phyloP scores from a whole-genome alignment of 2,113 vertebrate species.

The Marmota monax region DNA sequence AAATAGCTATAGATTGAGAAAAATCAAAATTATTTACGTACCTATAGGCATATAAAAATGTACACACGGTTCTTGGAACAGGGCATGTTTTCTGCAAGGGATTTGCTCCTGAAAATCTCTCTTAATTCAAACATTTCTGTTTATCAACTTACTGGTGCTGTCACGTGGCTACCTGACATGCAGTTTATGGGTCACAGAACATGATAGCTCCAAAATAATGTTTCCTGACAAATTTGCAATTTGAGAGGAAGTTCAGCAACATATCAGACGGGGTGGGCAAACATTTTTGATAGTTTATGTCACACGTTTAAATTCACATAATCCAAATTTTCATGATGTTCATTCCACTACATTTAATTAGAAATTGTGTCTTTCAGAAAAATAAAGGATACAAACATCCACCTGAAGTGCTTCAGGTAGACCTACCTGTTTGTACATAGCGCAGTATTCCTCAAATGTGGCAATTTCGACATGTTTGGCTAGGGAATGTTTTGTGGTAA shows the following conservation, averaged over 20 bases:
- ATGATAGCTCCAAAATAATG: neutral
- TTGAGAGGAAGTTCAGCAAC: neutral
- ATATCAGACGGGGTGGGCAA: neutral
- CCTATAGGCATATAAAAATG: neutral
- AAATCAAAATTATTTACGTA: neutral
- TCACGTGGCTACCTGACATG: no score
- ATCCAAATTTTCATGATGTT: neutral
- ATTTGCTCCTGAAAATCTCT: neutral
- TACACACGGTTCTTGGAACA: neutral
- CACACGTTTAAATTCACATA: neutral
- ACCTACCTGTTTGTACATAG: neutral
- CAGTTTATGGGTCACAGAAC: neutral
- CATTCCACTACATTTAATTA: neutral
- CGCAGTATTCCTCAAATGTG: neutral
- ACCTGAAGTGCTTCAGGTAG: neutral
- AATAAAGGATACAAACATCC: neutral
- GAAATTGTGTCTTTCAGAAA: neutral
- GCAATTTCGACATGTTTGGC: neutral
- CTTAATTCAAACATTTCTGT: neutral
- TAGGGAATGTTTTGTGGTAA: neutral
- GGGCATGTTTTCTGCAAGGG: neutral
- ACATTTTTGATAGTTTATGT: neutral
- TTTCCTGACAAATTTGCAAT: neutral
- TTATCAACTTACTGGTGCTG: neutral
- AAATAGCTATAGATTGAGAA: conserved; percentile 8